phyloP scores from a whole-genome alignment of 2,888 invertebrate species.

The Cantharis rustica region DNA sequence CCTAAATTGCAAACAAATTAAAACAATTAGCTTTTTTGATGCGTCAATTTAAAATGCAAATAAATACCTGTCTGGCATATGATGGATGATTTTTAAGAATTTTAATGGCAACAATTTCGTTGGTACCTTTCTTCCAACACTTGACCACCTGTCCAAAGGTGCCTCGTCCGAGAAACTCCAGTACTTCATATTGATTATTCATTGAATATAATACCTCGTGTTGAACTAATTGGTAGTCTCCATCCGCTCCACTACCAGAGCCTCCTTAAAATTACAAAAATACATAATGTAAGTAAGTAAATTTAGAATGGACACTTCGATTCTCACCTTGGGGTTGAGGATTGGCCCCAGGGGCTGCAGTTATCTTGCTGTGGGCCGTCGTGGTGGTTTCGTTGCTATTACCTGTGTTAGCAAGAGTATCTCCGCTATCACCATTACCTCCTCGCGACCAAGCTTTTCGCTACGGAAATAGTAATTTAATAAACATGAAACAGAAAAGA shows the following conservation, averaged over 20 bases:
- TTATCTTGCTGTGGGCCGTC: conserved; percentile 82
- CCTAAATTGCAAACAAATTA: conserved; percentile 53
- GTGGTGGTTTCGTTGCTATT: conserved; percentile 65
- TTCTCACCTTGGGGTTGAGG: conserved; percentile 65
- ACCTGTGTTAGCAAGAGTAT: conserved; percentile 51
- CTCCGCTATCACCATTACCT: conserved; percentile 66
- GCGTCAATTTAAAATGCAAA: conserved; percentile 5
- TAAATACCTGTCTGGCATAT: conserved; percentile 89
- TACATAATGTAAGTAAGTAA: not conserved
- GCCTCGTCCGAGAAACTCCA: conserved; percentile 98
- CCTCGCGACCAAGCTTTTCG: conserved; percentile 68
- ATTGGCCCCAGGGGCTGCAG: conserved; percentile 77
- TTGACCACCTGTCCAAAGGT: conserved; percentile 99
- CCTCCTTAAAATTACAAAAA: conserved; percentile 58
- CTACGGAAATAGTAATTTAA: conserved; percentile 50
- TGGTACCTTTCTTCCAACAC: conserved; percentile 99
- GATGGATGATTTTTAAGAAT: conserved; percentile 99
- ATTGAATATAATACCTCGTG: conserved; percentile 97
- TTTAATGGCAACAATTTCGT: conserved; percentile 99
- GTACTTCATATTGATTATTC: conserved; percentile 93
- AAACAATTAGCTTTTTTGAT: not conserved
- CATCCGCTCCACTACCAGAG: conserved; percentile 87
- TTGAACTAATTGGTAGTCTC: conserved; percentile 98
- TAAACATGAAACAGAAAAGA: not conserved
- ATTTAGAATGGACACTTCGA: not conserved